Evolutionary conservation across 2,113 vertebrate genomes (phyloP), one percentile per base, ranked within the genome.

Genomic region (Hoplias malabaricus): DNA sequence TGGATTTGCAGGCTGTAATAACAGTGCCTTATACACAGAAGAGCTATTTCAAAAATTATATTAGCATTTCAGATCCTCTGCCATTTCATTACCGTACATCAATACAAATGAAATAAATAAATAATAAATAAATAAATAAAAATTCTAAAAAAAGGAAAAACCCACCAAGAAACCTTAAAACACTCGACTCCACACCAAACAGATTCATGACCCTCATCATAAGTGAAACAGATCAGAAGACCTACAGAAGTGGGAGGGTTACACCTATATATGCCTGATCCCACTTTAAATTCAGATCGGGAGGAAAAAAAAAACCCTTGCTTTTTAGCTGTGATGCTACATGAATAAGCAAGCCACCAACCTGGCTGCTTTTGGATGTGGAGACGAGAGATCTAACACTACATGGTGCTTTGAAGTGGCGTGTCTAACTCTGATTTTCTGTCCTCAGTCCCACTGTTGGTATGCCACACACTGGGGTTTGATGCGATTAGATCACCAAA

Each of bases 381-480:
- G 25, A 38, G 29, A 57, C 53, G 65, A 16, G 13, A 77, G 69
- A 77, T 77, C 48, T 76, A 56, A 56, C 13, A 19, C 29, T 63
- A 72, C 43, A 62, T n/a, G 54, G 25, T 69, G 62, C 54, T 78
- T 78, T 78, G 69, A 78, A 82, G 63, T 78, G 66, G 14, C 10
- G 27, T 48, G 36, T 70, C 68, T 62, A 50, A 63, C 40, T 25
- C 53, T 29, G 6, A n/a, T 54, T 76, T 71, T 63, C 31, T 14
- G 0, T 48, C 10, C 34, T 56, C 12, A 25, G 42, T 27, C 33
- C 42, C 33, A 27, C 19, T 19, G 33, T 48, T 27, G 40, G 36
- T 29, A 71, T 53, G 40, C 38, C 33, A 14, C 59, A 66, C 43
- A 16, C 31, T 38, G 33, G 23, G 65, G 74, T 74, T 59, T 63